Evolutionary conservation across 2,113 vertebrate genomes (phyloP).

Genomic region (Astur gentilis): DNA sequence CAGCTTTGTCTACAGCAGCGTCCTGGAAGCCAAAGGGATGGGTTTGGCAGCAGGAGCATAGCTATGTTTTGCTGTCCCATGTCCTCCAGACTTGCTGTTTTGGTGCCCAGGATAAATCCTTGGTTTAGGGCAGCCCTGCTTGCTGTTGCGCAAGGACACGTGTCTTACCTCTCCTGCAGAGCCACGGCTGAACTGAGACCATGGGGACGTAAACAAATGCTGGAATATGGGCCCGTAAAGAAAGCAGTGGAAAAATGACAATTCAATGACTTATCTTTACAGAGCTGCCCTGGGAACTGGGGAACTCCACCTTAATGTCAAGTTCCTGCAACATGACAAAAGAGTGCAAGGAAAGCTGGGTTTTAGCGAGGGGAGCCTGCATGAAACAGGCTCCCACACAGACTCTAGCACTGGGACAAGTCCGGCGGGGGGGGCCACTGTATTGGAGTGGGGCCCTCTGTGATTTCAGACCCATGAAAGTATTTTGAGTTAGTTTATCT

Average conservation of each 20-base stretch:
- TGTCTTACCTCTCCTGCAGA: background rate
- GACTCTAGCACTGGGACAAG: background rate
- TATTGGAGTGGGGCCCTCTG: background rate
- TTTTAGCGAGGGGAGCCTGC: background rate
- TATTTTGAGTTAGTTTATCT: background rate
- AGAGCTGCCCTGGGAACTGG: background rate
- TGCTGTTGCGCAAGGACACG: background rate
- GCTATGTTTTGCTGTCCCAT: background rate
- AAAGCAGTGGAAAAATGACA: background rate
- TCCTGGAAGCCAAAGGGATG: background rate
- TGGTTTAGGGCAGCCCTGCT: background rate
- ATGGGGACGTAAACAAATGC: accelerated
- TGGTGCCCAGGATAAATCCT: background rate
- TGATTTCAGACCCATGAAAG: background rate
- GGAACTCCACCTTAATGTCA: background rate
- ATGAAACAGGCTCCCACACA: background rate
- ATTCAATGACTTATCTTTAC: background rate
- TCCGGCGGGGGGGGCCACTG: background rate
- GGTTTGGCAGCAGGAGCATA: background rate
- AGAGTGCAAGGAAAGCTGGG: background rate
- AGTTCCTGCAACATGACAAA: background rate
- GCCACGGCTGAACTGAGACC: background rate
- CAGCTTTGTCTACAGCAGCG: background rate
- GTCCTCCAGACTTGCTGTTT: background rate
- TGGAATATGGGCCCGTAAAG: background rate